Conservation (phyloP, 2,113 vertebrate genomes). For the Myotis yumanensis region DNA sequence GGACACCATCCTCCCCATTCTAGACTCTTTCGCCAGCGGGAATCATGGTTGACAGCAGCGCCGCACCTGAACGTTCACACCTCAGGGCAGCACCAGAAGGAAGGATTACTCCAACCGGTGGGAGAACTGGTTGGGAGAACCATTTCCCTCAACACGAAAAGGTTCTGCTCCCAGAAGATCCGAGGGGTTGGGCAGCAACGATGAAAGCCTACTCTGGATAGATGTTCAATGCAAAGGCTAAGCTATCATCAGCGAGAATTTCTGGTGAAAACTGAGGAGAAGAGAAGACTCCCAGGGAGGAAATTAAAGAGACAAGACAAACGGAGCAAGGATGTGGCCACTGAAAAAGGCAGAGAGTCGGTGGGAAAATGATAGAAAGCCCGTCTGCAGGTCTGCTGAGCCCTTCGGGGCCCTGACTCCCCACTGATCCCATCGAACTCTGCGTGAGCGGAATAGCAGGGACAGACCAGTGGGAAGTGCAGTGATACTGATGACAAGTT, state of each 20-base stretch:
- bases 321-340: neutral
- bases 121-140: neutral
- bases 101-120: neutral
- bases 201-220: neutral
- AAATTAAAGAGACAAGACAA: neutral
- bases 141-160: neutral
- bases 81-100: neutral
- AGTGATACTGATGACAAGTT: neutral
- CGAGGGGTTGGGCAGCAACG: neutral
- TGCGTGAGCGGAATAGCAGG: neutral
- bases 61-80: neutral
- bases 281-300: neutral
- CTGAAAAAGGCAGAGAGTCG: neutral
- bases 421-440: neutral
- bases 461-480: neutral
- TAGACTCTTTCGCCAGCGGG: neutral
- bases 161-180: neutral
- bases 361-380: neutral
- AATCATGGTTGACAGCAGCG: neutral
- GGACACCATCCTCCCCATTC: neutral
- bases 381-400: neutral
- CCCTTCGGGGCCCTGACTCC: neutral
- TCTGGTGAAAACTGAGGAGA: neutral
- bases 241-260: neutral
- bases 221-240: neutral